Conservation (phyloP, 2,113 vertebrate genomes). For the Eclectus roratus region DNA sequence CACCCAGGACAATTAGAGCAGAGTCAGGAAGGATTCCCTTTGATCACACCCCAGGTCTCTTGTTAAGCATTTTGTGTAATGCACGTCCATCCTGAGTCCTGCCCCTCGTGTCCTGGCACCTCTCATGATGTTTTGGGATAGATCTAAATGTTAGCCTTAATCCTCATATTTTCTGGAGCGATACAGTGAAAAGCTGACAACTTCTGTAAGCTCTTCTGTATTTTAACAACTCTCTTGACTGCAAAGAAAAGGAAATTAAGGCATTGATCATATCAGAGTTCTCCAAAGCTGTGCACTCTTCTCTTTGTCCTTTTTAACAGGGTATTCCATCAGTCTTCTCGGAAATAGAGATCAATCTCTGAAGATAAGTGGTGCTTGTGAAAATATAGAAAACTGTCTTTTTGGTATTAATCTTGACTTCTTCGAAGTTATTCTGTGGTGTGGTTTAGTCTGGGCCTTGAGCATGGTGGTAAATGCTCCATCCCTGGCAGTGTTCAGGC, state of each 20-base stretch:
- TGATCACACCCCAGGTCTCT: not conserved
- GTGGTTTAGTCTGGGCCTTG: not conserved
- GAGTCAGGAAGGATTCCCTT: not conserved
- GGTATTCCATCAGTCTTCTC: not conserved
- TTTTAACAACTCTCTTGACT: not conserved
- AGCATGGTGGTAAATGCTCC: not conserved
- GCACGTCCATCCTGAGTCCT: not conserved
- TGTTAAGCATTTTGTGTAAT: not conserved
- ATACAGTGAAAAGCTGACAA: not conserved
- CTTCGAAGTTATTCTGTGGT: not conserved
- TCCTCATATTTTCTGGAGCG: not conserved
- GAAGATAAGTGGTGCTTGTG: not conserved
- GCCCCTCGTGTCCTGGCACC: not conserved
- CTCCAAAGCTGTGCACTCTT: not conserved
- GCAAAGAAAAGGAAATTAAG: not conserved
- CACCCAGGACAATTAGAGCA: not conserved
- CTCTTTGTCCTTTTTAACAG: not conserved
- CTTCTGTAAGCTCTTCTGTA: not conserved
- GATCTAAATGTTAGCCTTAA: not conserved
- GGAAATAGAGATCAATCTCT: not conserved
- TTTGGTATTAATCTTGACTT: not conserved
- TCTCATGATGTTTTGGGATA: not conserved
- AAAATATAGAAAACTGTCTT: not conserved
- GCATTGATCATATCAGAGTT: not conserved
- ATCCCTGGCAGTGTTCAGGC: not conserved